Evolutionary conservation across 2,113 vertebrate genomes (phyloP), one percentile per base, ranked within the genome.

Genomic region (Propithecus coquereli): DNA sequence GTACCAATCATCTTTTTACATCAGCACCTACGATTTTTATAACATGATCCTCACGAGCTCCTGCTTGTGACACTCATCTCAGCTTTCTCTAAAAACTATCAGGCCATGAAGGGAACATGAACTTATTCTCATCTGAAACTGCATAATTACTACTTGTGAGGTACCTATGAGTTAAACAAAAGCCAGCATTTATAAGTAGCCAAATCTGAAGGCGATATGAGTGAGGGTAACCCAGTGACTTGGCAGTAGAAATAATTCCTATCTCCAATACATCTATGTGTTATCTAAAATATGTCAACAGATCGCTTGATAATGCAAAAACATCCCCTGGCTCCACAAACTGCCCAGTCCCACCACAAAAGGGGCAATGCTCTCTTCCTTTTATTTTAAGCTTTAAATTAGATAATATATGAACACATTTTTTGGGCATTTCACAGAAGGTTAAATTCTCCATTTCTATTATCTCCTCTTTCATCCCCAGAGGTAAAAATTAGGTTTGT

Each of bases 51-150:
- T 94, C 52, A 65, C 13, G 70, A n/a, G 11, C 20, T 85, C 54
- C 79, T 65, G 50, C 34, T 90, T 57, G 2, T 86, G 71, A 83
- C 13, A 82, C 9, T 86, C 61, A 59, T 80, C 71, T 91, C 45
- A 37, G 87, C 57, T 95, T 91, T 89, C 61, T 81, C 50, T 73
- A 89, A 89, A 86, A 65, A 50, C 11, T 94, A 45, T 13, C 93
- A 89, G 91, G 34, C 63, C 63, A 70, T 71, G 79, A 68, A 65
- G 37, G 65, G 37, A 93, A 89, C 3, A 52, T 83, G n/a, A 82
- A 89, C 20, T 79, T 88, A 84, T 8, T 91, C 47, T 81, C 86
- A 54, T 71, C 45, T 65, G 50, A 93, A 93, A 95, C 11, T 65
- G 43, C 37, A 25, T 70, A 94, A 90, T 95, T 92, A 73, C 77